Evolutionary conservation across 2,888 invertebrate species (phyloP), one percentile per base, ranked within the genome.

Genomic region (Marronus borbonicus): DNA sequence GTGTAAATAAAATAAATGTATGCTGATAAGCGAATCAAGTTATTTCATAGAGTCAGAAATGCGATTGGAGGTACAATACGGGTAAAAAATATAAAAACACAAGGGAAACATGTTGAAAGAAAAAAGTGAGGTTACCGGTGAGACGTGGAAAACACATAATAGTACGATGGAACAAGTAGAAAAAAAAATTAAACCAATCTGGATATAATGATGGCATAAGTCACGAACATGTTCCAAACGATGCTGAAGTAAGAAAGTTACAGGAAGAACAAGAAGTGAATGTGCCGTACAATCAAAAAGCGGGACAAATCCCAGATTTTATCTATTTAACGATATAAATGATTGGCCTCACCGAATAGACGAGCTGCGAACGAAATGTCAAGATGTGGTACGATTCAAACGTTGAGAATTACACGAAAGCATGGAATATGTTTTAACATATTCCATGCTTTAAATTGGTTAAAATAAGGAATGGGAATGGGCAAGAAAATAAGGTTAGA

Each of bases 211-310:
- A 17, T 17, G 17, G 17, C 17, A 17, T 17, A 17, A 65, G 50
- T 76, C 10, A 76, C 65, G 44, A 76, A 76, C 55, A 76, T 76
- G 76, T 24, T 76, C 31, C 44, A 62, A 39, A 36, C 44, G 76
- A 76, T n/a, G 10, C 10, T 28, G 64, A 76, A 55, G 14, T 76
- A 7, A 65, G 24, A 49, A 24, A 28, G 65, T 44, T 66, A 17
- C 17, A 17, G 17, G 17, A 17, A 17, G 17, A 17, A 50, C 44
- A 44, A 49, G 39, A 60, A 10, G 60, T n/a, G 17, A n/a, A 74
- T 2, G 14, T 60, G 28, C 74, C 74, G 3, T 74, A 58, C 24
- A 55, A 17, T 52, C 60, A 74, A 58, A 74, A 3, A n/a, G 28
- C 74, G 24, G 31, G 20, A 14, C 60, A 74, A 10, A 60, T 60